Conservation (phyloP, 2,888 invertebrate genomes). For the Piscicola geometra region DNA sequence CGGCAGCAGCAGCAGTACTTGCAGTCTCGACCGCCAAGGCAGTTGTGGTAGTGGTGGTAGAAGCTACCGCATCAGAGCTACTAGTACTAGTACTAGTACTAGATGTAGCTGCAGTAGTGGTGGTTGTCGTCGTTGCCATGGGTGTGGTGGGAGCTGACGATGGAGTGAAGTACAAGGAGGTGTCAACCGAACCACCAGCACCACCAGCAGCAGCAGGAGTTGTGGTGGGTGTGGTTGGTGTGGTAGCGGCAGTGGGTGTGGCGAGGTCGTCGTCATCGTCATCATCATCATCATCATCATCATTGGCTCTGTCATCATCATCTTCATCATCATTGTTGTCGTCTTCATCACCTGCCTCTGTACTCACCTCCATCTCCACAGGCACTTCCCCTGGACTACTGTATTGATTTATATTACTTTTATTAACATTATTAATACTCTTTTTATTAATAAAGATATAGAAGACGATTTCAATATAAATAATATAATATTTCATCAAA, state of each 20-base stretch:
- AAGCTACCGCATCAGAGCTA: too few species aligned
- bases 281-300: not conserved
- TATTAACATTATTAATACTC: not conserved
- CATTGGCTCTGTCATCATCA: too few species aligned
- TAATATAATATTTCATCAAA: too few species aligned
- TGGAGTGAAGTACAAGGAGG: not conserved
- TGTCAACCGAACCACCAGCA: too few species aligned
- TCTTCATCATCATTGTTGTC: conserved; percentile 13
- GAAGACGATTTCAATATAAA: not conserved
- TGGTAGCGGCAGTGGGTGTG: not conserved
- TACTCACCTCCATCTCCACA: conserved; percentile 45
- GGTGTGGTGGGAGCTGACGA: not conserved
- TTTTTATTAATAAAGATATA: not conserved
- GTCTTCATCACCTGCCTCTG: conserved; percentile 16
- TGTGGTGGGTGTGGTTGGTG: not conserved
- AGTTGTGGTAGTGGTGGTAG: too few species aligned
- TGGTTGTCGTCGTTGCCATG: not conserved
- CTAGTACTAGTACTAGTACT: too few species aligned
- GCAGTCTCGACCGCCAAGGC: too few species aligned
- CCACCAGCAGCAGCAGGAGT: not conserved
- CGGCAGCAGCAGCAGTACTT: too few species aligned
- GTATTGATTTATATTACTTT: not conserved
- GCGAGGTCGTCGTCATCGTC: too few species aligned
- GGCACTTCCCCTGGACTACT: not conserved
- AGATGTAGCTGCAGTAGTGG: conserved; percentile 7